phyloP scores from a whole-genome alignment of 2,888 invertebrate genomes.

The Teleogryllus oceanicus region DNA sequence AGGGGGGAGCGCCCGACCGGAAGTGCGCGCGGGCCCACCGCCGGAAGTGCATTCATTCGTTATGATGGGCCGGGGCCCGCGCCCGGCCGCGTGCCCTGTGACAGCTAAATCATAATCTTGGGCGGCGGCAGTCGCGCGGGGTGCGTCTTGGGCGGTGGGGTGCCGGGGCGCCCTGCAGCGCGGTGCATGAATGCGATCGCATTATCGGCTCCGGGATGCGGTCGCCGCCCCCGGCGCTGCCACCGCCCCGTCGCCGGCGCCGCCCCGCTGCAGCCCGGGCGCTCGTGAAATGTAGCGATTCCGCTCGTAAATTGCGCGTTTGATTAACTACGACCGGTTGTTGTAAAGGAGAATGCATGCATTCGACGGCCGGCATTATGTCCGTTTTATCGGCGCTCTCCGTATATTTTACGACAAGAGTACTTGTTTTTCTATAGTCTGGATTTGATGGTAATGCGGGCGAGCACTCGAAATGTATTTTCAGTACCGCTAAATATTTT shows the following conservation, averaged over 20 bases:
- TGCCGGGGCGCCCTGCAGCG: background rate
- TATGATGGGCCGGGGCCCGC: background rate
- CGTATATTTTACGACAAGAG: background rate
- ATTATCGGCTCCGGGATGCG: background rate
- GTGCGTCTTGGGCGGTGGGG: background rate
- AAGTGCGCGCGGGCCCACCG: slow-evolving; percentile 1
- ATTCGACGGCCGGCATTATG: background rate
- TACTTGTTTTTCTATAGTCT: background rate
- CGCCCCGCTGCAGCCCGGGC: background rate
- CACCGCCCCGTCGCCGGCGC: background rate
- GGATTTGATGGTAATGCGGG: background rate
- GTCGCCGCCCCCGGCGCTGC: background rate
- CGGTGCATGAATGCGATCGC: background rate
- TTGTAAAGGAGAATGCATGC: slow-evolving; percentile 18
- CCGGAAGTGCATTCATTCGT: slow-evolving; percentile 10
- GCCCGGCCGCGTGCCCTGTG: background rate
- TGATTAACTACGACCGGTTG: slow-evolving; percentile 18
- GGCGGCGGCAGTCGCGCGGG: background rate
- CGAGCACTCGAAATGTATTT: too few species aligned
- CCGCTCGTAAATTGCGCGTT: slow-evolving; percentile 3
- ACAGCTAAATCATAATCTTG: slow-evolving; percentile 18
- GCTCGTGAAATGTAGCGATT: too few species aligned
- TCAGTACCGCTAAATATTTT: too few species aligned
- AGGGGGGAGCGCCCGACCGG: background rate
- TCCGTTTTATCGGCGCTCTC: background rate